These are phyloP conservation scores for Cydia splendana DNA, from an alignment of 1,140 invertebrate species.

Conservation along the genomic window DNA sequence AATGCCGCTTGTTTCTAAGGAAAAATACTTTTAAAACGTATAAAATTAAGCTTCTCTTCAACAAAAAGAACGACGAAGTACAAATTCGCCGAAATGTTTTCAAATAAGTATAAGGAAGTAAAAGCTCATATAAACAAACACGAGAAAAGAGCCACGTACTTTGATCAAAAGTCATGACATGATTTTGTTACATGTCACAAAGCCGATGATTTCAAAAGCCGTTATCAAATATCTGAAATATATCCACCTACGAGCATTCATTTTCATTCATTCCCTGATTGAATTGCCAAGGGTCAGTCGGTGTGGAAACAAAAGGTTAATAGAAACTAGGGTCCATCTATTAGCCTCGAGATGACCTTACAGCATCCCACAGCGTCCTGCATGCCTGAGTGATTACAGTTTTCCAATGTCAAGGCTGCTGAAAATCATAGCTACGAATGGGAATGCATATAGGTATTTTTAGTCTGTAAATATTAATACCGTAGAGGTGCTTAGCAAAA, in stretches of 20 bases:
- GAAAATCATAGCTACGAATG: not conserved
- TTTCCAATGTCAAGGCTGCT: not conserved
- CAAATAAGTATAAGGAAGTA: not conserved
- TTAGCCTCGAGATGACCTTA: slow-evolving; percentile 1
- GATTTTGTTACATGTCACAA: not conserved
- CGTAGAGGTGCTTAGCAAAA: slow-evolving; percentile 25
- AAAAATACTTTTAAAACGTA: not conserved
- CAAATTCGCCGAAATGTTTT: not conserved
- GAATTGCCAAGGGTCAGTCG: not conserved
- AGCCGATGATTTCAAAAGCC: not conserved
- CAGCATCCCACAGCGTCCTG: not conserved
- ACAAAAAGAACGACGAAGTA: not conserved
- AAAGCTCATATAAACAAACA: no score
- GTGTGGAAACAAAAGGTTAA: not conserved
- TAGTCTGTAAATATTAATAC: not conserved
- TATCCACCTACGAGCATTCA: not conserved
- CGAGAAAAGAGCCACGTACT: no score
- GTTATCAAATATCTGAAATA: not conserved
- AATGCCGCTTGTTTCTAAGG: not conserved
- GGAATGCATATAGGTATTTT: not conserved
- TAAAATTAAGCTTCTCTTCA: not conserved
- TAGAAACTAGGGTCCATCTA: not conserved
- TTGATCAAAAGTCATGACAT: no score
- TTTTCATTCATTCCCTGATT: not conserved
- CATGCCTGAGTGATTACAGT: not conserved